Base-by-base conservation (phyloP, 2,797 vertebrate genomes). In the Tachyglossus aculeatus region DNA sequence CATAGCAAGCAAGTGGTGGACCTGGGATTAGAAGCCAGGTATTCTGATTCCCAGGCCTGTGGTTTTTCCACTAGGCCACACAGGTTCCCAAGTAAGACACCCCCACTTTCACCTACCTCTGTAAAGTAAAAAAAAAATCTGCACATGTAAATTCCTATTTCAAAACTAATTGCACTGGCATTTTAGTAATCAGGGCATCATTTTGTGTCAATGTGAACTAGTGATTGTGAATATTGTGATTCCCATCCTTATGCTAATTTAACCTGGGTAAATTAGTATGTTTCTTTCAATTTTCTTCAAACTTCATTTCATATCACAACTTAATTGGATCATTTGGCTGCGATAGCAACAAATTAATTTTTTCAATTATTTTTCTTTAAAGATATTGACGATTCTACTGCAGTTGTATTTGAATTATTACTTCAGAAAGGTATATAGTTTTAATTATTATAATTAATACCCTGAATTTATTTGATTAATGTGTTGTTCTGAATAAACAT, bases 281-380 rank as follows among this genome's bases (percentile, higher is more conserved):
- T 75, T 85, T 68, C 70, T 81, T 58, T 56, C 70, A 67, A 58
- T 84, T 62, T 75, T 68, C 73, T 84, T 77, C 75, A 70, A 75
- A 81, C 58, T 44, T 70, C 7, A 75, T 88, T 85, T 84, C 77
- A 82, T 86, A 81, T 83, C 71, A 61, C 24, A 71, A 39, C 41
- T 73, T 90, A 90, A 90, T 84, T 90, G 89, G 81, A 88, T 92
- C 90, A 89, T 81, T 87, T 87, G 81, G 73, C 68, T 83, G 75
- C 74, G 75, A 69, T 80, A 80, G 78, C 88, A 71, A 86, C 72
- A 74, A 74, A 83, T 86, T 80, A 83, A 79, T 75, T 88, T 71
- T 79, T 9, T 38, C n/a, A 57, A 70, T 69, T 72, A 71, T 77
- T 80, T 85, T 60, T 73, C 68, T 84, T 40, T 48, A 84, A 84